Evolutionary conservation across 2,113 vertebrate species (phyloP).

Genomic region (Crotalus helleri): DNA sequence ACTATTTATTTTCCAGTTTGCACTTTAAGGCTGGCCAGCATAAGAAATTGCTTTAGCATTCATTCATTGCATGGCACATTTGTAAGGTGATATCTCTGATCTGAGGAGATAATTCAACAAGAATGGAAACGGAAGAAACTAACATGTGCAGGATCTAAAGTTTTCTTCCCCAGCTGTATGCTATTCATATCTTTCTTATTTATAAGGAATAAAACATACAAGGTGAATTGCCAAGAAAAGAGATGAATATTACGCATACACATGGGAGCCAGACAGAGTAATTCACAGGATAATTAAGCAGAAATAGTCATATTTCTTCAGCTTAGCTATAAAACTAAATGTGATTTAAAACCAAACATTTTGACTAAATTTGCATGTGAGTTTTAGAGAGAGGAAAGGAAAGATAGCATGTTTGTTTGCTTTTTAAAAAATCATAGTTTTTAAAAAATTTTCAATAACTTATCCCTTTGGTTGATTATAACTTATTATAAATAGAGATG

Average conservation of each 20-base stretch:
- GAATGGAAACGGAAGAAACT: conserved; percentile 50
- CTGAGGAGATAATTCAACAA: conserved; percentile 27
- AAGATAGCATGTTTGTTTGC: conserved; percentile 23
- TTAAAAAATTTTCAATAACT: neutral
- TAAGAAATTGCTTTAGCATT: conserved; percentile 30
- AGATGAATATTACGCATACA: conserved; percentile 33
- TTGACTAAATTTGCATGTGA: neutral
- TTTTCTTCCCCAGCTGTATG: conserved; percentile 43
- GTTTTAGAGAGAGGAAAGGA: neutral
- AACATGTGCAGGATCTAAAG: conserved; percentile 49
- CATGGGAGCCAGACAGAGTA: neutral
- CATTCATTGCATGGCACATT: conserved; percentile 27
- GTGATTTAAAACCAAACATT: neutral
- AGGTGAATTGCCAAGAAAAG: conserved; percentile 51
- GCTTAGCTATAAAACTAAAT: neutral
- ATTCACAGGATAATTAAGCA: neutral
- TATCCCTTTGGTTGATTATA: neutral
- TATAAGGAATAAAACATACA: conserved; percentile 39
- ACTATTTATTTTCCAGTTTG: conserved; percentile 41
- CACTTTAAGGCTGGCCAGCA: conserved; percentile 41
- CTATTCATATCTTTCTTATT: conserved; percentile 28
- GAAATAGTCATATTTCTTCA: neutral
- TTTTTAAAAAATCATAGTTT: neutral
- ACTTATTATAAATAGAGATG: neutral
- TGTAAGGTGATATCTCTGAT: conserved; percentile 52